phyloP scores from a whole-genome alignment of 2,113 vertebrate genomes.

The Dolichotis patagonum region DNA sequence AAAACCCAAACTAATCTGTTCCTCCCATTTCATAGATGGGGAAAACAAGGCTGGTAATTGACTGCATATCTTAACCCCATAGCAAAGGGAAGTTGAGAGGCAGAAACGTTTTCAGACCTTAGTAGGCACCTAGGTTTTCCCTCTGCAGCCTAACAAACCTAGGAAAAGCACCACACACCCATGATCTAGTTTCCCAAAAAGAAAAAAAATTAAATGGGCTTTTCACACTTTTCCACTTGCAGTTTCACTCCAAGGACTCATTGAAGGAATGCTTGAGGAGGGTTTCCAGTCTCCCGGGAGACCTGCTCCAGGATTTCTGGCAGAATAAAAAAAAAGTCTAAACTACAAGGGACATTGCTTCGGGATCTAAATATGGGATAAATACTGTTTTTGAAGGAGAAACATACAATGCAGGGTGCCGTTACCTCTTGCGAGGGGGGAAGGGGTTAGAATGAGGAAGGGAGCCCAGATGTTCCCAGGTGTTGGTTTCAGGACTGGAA shows the following conservation, averaged over 20 bases:
- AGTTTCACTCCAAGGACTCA: neutral
- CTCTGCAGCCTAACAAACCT: neutral
- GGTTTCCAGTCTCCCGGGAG: neutral
- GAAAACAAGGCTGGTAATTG: neutral
- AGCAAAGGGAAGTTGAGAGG: neutral
- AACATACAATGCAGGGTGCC: neutral
- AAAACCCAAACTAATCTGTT: neutral
- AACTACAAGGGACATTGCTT: neutral
- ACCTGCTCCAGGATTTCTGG: neutral
- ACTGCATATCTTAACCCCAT: too few species aligned
- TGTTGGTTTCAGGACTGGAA: neutral
- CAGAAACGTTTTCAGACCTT: neutral
- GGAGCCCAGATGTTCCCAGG: too few species aligned
- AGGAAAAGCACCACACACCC: neutral
- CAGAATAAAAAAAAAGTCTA: neutral
- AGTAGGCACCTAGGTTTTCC: neutral
- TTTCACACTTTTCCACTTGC: neutral
- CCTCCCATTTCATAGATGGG: slow-evolving; percentile 57
- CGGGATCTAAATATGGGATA: neutral
- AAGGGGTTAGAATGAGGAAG: neutral
- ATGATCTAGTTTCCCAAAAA: neutral
- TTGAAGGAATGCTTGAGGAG: neutral
- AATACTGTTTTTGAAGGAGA: neutral
- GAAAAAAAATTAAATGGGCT: neutral
- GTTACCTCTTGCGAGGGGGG: too few species aligned